Base-by-base conservation (phyloP, 2,797 vertebrate genomes). In the Characodon lateralis region DNA sequence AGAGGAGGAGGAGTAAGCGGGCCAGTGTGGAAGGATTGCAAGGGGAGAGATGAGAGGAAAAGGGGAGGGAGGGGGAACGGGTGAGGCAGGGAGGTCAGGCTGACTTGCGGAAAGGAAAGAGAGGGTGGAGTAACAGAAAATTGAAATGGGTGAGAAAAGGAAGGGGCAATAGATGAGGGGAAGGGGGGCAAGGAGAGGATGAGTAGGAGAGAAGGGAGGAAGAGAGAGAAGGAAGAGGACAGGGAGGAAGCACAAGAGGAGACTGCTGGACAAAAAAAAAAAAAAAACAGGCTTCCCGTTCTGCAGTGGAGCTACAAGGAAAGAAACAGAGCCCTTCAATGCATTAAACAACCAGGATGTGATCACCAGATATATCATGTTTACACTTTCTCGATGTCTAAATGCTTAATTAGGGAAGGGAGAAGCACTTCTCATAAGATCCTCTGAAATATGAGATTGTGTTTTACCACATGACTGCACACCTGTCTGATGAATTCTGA, bases 151-250 rank as follows among this genome's bases (percentile, higher is more conserved):
- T 80, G 87, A 84, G 87, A 76, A 72, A 85, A 83, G 51, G 26
- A 68, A 18, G 39, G 79, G 55, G 76, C 35, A 83, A 81, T 80
- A 72, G 76, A 78, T 78, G 58, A 24, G 76, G 77, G 63, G 78
- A 66, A 39, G 39, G 26, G 41, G 65, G 75, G 74, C 51, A 81
- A 85, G 78, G 84, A 85, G 79, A 89, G 79, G 78, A 76, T 72
- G 85, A 78, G 82, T 74, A 78, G 87, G 85, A 87, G 84, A 83
- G 71, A 79, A 86, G 86, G 87, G 79, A 83, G 83, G 78, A 80
- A 87, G 83, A 78, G 80, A 87, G 83, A 78, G 77, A 75, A 79
- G 83, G 86, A 80, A 77, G 79, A 78, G 76, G 84, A 77, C 80
- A 81, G 79, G 76, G 77, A 89, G 75, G 82, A 80, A 74, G 87